Conservation (phyloP, 1,140 invertebrate genomes). For the Pogonognathellus flavescens region DNA sequence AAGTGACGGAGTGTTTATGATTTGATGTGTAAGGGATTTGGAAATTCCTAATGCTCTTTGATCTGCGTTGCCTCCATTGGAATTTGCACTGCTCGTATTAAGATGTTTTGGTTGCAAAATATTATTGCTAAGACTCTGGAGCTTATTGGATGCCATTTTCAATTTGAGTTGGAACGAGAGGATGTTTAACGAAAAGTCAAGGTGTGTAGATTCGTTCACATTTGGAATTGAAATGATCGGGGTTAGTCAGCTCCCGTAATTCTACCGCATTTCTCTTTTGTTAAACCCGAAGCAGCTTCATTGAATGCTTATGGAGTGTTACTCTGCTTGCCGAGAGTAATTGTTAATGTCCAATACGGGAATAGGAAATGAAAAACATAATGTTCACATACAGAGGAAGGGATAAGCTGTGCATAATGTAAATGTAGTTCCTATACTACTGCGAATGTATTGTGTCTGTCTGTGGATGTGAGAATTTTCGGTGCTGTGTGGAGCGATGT, state of each 20-base stretch:
- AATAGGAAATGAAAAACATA: neutral
- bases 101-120: constrained; percentile 42
- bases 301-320: neutral
- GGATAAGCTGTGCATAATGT: neutral
- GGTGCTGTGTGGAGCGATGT: neutral
- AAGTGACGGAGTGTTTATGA: neutral
- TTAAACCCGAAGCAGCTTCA: constrained; percentile 3
- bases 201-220: neutral
- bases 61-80: neutral
- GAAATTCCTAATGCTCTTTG: neutral
- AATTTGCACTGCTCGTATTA: neutral
- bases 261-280: constrained; percentile 37
- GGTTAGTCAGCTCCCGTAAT: constrained; percentile 15
- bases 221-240: neutral
- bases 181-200: too few species aligned
- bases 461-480: constrained; percentile 4
- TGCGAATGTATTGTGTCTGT: neutral
- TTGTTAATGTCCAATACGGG: constrained; percentile 35
- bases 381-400: neutral
- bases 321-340: neutral
- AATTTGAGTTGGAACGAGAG: neutral
- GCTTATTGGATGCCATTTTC: constrained; percentile 12
- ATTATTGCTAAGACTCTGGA: constrained; percentile 11
- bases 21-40: neutral
- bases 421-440: neutral